These are phyloP conservation scores for Rhegmatorhina hoffmannsi DNA, from an alignment of 2,113 vertebrate species.

Conservation along the genomic window DNA sequence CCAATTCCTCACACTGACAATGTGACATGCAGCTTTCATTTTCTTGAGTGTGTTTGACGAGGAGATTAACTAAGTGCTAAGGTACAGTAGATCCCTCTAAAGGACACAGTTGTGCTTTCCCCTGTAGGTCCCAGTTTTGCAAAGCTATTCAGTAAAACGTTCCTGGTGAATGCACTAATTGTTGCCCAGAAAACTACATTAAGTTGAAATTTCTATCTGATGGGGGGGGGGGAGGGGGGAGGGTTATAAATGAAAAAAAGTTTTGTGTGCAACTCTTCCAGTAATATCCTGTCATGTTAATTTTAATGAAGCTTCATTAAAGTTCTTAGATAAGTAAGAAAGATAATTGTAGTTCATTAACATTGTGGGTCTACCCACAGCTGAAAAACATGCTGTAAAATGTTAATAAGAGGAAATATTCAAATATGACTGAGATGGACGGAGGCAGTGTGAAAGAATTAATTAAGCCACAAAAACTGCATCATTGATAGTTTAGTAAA, in stretches of 20 bases:
- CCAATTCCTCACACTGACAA: conserved; percentile 4
- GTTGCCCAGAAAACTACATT: background rate
- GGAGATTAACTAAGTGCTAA: conserved; percentile 64
- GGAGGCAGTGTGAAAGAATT: conserved; percentile 15
- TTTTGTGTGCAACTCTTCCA: background rate
- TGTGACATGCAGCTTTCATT: conserved; percentile 35
- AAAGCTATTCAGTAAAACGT: conserved; percentile 21
- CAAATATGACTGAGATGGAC: conserved; percentile 6
- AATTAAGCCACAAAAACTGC: conserved; percentile 13
- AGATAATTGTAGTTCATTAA: conserved; percentile 56
- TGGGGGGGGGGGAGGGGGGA: background rate
- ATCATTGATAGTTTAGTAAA: conserved; percentile 1
- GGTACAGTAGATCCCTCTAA: conserved; percentile 29
- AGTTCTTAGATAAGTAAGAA: conserved; percentile 48
- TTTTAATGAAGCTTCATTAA: conserved; percentile 58
- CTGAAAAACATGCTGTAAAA: conserved; percentile 60
- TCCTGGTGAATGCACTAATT: background rate
- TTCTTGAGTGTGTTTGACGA: conserved; percentile 54
- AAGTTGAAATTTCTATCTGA: conserved; percentile 28
- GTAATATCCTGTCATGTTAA: conserved; percentile 19
- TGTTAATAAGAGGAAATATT: conserved; percentile 46
- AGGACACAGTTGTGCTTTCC: conserved; percentile 11
- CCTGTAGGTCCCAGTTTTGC: background rate
- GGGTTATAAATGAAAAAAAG: background rate
- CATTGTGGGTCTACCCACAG: conserved; percentile 32